These are phyloP conservation scores for Coptodon bakossiorum DNA, from an alignment of 2,113 vertebrate genomes.

Conservation along the genomic window DNA sequence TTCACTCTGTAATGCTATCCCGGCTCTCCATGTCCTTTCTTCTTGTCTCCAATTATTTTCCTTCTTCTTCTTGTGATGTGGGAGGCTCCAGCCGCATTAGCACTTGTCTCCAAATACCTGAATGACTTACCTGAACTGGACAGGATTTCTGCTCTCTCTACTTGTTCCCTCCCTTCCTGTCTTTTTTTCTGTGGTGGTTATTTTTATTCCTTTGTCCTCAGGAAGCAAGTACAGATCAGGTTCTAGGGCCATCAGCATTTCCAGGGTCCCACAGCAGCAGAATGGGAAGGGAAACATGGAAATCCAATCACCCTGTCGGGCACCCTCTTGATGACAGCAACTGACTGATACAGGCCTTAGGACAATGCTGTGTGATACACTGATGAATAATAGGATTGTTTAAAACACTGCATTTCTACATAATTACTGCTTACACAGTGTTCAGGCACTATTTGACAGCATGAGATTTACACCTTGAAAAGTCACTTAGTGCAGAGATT, in stretches of 20 bases:
- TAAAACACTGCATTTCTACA: not conserved
- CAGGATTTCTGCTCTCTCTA: not conserved
- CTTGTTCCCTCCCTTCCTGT: not conserved
- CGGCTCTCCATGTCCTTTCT: not conserved
- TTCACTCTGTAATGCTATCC: not conserved
- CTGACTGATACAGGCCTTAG: not conserved
- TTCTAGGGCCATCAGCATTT: conserved; percentile 71
- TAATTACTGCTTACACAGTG: not conserved
- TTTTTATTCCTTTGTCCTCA: conserved; percentile 62
- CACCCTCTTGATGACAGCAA: not conserved
- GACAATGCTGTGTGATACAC: not conserved
- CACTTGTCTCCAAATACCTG: not conserved
- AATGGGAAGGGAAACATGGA: conserved; percentile 36
- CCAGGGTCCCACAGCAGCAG: conserved; percentile 50
- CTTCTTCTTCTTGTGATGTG: not conserved
- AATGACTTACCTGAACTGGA: not conserved
- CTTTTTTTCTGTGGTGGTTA: conserved; percentile 35
- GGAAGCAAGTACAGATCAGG: conserved; percentile 60
- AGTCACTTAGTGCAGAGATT: not conserved
- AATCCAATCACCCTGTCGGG: conserved; percentile 45
- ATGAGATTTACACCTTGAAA: not conserved
- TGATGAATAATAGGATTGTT: not conserved
- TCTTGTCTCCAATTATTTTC: not conserved
- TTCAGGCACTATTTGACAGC: not conserved
- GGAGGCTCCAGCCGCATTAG: not conserved